These are phyloP conservation scores for Oreochromis spilurus DNA, from an alignment of 2,113 vertebrate species.

Conservation along the genomic window DNA sequence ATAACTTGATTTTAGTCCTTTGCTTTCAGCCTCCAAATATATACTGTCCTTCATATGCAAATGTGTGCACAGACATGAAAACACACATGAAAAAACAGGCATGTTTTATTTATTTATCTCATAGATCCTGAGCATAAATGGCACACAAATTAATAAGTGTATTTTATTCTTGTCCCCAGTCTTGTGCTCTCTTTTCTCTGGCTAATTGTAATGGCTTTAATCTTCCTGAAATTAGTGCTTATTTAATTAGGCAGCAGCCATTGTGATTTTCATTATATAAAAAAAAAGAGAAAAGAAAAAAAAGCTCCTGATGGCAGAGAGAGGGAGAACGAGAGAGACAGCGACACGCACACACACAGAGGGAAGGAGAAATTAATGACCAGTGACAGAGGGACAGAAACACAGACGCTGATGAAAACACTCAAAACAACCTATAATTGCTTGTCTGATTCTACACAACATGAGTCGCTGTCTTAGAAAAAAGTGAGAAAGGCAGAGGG, in stretches of 20 bases:
- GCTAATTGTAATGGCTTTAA: conserved; percentile 61
- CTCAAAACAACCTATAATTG: neutral
- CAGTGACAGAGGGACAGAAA: neutral
- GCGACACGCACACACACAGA: neutral
- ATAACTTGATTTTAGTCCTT: neutral
- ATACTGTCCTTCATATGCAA: neutral
- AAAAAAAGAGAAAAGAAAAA: conserved; percentile 6
- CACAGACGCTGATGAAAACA: neutral
- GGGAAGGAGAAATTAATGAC: neutral
- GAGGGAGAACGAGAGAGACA: neutral
- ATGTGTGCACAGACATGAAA: neutral
- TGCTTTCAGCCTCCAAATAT: neutral
- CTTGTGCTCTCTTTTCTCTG: neutral
- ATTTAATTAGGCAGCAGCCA: conserved; percentile 50
- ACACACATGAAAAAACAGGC: neutral
- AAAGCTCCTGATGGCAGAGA: neutral
- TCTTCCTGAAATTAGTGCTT: conserved; percentile 54
- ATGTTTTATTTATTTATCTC: neutral
- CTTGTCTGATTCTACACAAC: neutral
- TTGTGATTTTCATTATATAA: conserved; percentile 10
- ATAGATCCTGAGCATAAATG: neutral
- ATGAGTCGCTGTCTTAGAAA: neutral
- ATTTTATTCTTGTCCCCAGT: conserved; percentile 5
- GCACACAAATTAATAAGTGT: neutral
- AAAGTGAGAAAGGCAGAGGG: neutral